Conservation (phyloP, 2,113 vertebrate species). For the Cygnus buccinator region DNA sequence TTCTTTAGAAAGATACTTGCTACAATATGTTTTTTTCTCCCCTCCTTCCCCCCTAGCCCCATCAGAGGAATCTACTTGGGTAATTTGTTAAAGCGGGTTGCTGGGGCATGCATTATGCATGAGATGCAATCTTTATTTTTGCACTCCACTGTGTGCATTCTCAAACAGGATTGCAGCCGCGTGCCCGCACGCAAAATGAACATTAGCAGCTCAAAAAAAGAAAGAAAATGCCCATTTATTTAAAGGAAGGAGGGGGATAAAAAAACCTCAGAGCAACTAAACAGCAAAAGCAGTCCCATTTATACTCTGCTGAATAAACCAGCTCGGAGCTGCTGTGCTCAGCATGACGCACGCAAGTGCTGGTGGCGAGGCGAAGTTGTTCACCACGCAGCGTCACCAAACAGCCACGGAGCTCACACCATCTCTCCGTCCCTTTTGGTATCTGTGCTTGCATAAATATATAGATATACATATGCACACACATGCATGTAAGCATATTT, state of each 20-base stretch:
- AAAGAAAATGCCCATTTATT: not conserved
- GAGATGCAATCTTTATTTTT: constrained; percentile 56
- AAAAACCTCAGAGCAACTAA: not conserved
- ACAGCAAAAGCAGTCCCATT: not conserved
- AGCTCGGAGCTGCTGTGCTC: not conserved
- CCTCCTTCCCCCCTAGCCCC: not conserved
- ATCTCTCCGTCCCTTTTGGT: not conserved
- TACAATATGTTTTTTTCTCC: not conserved
- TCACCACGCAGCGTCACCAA: not conserved
- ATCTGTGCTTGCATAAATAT: accelerated
- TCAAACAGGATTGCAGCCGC: not conserved
- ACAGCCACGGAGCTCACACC: not conserved
- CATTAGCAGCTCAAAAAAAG: constrained; percentile 3
- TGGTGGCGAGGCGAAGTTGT: accelerated
- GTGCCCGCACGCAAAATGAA: not conserved
- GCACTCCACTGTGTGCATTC: constrained; percentile 40
- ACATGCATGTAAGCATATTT: accelerated
- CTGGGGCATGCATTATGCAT: constrained; percentile 64
- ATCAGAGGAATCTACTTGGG: not conserved
- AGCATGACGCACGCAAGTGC: accelerated
- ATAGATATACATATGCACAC: too few species aligned
- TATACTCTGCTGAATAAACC: accelerated
- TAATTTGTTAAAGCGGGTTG: constrained; percentile 36
- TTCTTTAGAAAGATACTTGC: constrained; percentile 30
- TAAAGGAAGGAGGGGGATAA: not conserved